Conservation (phyloP, 2,888 invertebrate species). For the Uloborus plumipes region DNA sequence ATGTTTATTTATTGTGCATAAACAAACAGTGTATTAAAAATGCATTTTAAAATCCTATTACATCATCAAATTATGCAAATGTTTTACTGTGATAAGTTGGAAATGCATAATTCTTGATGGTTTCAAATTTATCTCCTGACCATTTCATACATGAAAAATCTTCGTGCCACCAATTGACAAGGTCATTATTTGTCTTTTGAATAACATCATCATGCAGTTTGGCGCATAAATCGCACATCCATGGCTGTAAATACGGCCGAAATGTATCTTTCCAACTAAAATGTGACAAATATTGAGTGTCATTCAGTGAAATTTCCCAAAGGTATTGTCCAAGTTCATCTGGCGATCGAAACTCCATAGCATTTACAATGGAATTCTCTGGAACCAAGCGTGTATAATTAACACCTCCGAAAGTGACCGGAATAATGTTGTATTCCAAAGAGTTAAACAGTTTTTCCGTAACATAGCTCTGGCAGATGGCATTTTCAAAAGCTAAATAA, state of each 20-base stretch:
- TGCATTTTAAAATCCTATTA: too few species aligned
- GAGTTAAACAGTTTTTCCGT: conserved; percentile 69
- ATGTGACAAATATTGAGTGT: conserved; percentile 38
- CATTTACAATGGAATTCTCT: conserved; percentile 69
- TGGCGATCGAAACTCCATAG: conserved; percentile 58
- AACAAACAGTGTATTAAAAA: too few species aligned
- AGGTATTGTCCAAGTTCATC: conserved; percentile 52
- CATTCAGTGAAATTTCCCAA: conserved; percentile 33
- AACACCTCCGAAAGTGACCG: conserved; percentile 69
- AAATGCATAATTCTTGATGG: conserved; percentile 16
- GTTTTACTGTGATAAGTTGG: conserved; percentile 36
- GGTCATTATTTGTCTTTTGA: not conserved
- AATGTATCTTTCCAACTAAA: conserved; percentile 55
- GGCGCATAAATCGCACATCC: conserved; percentile 62
- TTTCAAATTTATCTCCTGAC: conserved; percentile 21
- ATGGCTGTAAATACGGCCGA: conserved; percentile 46
- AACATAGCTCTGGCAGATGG: conserved; percentile 69
- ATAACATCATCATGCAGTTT: conserved; percentile 25
- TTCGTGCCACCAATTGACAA: conserved; percentile 54
- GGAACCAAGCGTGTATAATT: conserved; percentile 69
- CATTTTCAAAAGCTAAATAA: conserved; percentile 60
- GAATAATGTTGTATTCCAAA: conserved; percentile 68
- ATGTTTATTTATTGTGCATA: too few species aligned
- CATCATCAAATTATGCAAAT: too few species aligned
- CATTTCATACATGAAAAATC: conserved; percentile 35